Evolutionary conservation across 2,797 vertebrate genomes (phyloP), one percentile per base, ranked within the genome.

Genomic region (Oryzias sinensis): DNA sequence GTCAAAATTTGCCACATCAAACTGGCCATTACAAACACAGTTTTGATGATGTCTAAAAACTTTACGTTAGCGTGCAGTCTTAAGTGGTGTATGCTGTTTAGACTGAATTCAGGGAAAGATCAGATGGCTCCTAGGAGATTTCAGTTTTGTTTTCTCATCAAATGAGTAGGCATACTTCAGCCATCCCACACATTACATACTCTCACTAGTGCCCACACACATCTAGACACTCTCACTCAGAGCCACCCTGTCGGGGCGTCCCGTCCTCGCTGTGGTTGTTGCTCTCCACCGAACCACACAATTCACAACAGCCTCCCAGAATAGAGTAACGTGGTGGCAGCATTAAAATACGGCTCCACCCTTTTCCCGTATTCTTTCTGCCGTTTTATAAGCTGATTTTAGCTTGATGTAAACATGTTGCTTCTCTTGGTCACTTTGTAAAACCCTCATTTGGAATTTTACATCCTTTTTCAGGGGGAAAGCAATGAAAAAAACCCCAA

Each of bases 221-320:
- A 56, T 41, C 41, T 42, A 62, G 40, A 49, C 16, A 58, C 33
- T 17, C 60, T 33, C 37, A 54, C 46, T 49, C 49, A 48, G 53
- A 83, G 75, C 76, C 81, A 84, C 79, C 79, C 72, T 79, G 80
- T 72, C 66, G 61, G 82, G 77, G 76, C 76, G 72, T 81, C 81
- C 74, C 44, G 42, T 87, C 76, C 82, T 61, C 29, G 53, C 76
- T 82, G 87, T 37, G 87, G 86, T 87, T 68, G 77, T 79, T 76
- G 65, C 84, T 81, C 81, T 81, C 62, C 74, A 53, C 77, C 76
- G 77, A 53, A 79, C 89, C 86, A 65, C 79, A 83, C 85, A 87
- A 88, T 89, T 90, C 86, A 88, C 91, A 88, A 83, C 83, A 84
- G 47, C 70, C 85, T 88, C 85, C 84, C 75, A 83, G 88, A 90